Percentiles rank a stretch among this genome's conserved stretches.
phyloP scores from a whole-genome alignment of 30 jellyfish, hydroid and myxozoan species.

The Haliclystus octoradiatus region DNA sequence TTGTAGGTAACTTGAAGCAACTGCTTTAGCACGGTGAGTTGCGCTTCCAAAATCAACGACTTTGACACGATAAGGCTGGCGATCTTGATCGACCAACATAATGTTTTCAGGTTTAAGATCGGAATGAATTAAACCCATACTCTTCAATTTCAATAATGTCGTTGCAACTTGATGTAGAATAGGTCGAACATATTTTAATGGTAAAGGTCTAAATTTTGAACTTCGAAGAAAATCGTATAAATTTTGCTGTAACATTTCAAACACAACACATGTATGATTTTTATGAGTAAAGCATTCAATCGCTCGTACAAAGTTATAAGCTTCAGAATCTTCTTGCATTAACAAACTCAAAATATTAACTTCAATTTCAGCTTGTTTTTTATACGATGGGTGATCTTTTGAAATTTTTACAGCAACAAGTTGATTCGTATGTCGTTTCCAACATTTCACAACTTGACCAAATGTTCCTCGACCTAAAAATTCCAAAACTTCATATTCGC shows the following conservation, averaged over 20 bases:
- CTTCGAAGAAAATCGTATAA: conserved; percentile 89
- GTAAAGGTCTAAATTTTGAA: conserved; percentile 86
- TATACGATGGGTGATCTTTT: conserved; percentile 95
- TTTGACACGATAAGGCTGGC: conserved; percentile 98
- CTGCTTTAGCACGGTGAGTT: conserved; percentile 93
- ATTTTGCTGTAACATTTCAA: conserved; percentile 95
- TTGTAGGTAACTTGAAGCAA: conserved; percentile 91
- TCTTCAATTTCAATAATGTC: conserved; percentile 69
- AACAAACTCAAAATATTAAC: conserved; percentile 76
- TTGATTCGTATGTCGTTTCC: conserved; percentile 97
- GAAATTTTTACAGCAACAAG: conserved; percentile 95
- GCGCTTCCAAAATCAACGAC: conserved; percentile 99
- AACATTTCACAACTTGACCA: conserved; percentile 99
- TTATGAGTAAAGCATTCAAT: conserved; percentile 89
- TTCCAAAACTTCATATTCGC: conserved; percentile 94
- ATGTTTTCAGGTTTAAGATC: conserved; percentile 95
- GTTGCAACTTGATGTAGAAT: conserved; percentile 89
- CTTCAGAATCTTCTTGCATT: conserved; percentile 98
- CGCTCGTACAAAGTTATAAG: conserved; percentile 88
- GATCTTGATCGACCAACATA: conserved; percentile 94
- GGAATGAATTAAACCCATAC: conserved; percentile 90
- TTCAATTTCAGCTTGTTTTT: conserved; percentile 97
- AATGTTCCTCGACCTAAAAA: conserved; percentile 97
- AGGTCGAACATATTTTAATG: conserved; percentile 90
- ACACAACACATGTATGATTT: conserved; percentile 96